phyloP scores from a whole-genome alignment of 1,140 invertebrate genomes.

The Lerema accius region DNA sequence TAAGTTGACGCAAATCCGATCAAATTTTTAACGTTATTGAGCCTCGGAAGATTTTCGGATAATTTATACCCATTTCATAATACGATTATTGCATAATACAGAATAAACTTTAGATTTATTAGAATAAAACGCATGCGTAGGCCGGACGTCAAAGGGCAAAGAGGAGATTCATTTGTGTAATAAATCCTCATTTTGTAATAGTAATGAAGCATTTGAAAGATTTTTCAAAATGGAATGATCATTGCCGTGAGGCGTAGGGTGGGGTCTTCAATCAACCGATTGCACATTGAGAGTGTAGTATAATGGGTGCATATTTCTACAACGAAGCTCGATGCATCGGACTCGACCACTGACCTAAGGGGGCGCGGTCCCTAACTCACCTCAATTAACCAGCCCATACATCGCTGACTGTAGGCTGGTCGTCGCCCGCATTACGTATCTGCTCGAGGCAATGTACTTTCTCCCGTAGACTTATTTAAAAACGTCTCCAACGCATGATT shows the following conservation, averaged over 20 bases:
- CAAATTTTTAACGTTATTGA: conserved; percentile 72
- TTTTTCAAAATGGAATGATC: conserved; percentile 18
- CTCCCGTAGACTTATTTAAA: conserved; percentile 77
- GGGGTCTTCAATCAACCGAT: conserved; percentile 41
- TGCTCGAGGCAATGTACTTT: conserved; percentile 66
- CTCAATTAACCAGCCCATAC: conserved; percentile 53
- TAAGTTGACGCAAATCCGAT: conserved; percentile 73
- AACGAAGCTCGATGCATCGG: conserved; percentile 18
- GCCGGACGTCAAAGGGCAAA: conserved; percentile 20
- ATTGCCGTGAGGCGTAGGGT: conserved; percentile 1
- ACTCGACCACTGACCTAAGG: conserved; percentile 47
- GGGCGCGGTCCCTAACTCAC: conserved; percentile 43
- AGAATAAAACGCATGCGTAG: conserved; percentile 29
- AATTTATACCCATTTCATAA: conserved; percentile 61
- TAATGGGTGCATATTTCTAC: conserved; percentile 33
- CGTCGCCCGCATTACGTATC: no score
- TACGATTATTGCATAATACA: conserved; percentile 60
- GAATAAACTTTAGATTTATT: conserved; percentile 42
- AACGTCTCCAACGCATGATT: conserved; percentile 75
- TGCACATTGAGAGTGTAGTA: conserved; percentile 35
- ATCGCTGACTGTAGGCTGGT: conserved; percentile 34
- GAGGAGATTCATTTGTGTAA: conserved; percentile 18
- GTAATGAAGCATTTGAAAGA: conserved; percentile 28
- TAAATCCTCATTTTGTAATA: conserved; percentile 30
- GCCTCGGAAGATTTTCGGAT: conserved; percentile 54